These are phyloP conservation scores for Buceros bicornis DNA, from an alignment of 2,797 vertebrate species.

Conservation along the genomic window DNA sequence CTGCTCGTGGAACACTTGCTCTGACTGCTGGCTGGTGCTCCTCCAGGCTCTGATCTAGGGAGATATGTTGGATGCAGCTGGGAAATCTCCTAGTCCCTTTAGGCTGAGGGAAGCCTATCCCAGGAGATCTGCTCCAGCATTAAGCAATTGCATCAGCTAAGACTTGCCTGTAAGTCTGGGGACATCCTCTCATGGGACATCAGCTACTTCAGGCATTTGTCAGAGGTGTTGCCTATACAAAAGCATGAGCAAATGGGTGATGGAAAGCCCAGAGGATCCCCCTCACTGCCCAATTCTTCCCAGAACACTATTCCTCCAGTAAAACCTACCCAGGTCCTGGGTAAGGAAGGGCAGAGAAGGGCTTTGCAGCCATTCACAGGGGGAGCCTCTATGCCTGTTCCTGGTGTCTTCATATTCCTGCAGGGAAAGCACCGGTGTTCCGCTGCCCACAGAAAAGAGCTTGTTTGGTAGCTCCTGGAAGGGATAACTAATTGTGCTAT, in stretches of 20 bases:
- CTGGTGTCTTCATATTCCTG: neutral
- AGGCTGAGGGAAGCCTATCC: neutral
- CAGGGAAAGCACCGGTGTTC: neutral
- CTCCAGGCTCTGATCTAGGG: neutral
- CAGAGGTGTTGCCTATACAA: neutral
- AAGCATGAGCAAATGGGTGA: neutral
- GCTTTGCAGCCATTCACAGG: neutral
- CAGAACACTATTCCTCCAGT: neutral
- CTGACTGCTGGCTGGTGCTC: neutral
- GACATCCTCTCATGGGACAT: neutral
- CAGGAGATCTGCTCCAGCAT: neutral
- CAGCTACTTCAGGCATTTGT: neutral
- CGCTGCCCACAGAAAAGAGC: neutral
- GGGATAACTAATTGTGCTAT: neutral
- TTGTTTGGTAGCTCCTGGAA: neutral
- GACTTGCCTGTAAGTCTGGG: neutral
- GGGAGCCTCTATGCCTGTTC: neutral
- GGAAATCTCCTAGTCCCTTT: neutral
- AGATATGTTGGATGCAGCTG: neutral
- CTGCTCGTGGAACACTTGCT: neutral
- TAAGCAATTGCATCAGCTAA: neutral
- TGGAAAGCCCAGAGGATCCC: neutral
- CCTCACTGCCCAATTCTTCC: neutral
- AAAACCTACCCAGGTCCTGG: neutral
- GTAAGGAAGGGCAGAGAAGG: neutral